Base-by-base conservation (phyloP, 2,888 invertebrate genomes). In the Tachystola acroxantha region DNA sequence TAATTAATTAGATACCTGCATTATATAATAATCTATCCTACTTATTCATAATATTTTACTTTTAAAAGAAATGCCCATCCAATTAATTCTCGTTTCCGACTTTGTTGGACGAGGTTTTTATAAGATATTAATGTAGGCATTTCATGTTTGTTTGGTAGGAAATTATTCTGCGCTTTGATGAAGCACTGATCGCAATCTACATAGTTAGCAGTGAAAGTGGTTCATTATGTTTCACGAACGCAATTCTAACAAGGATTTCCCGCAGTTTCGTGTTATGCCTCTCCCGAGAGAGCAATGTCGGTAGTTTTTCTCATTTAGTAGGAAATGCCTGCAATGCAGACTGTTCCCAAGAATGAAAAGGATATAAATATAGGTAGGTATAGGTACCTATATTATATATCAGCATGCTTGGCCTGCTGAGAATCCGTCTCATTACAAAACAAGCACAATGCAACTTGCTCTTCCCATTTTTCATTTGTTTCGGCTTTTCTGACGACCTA, bases 311-410 rank as follows among this genome's bases (percentile, higher is more conserved):
- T 63, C 55, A 55, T 63, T 63, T 50, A 45, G 47, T 50, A 57
- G 43, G 46, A 57, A 64, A 58, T 52, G 51, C 49, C 65, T 68
- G 69, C 75, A 71, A 46, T 69, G 71, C 71, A 63, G 68, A 40
- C 54, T 49, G 46, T 49, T 56, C 48, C 45, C 48, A 48, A 50
- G 49, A 61, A 61, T 48, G 42, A 50, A 51, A 53, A 56, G 54
- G 57, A 55, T 49, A 54, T 36, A 27, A 27, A 27, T 40, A 32
- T 24, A 20, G 20, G 20, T 20, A 20, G 6, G 20, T 20, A 20
- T 20, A n/a, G n/a, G n/a, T n/a, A n/a, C n/a, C n/a, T n/a, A n/a
- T n/a, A n/a, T n/a, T n/a, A 16, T 16, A 16, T 16, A 4, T 16
- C 3, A 16, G 16, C 16, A 16, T 16, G 16, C 16, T n/a, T 6